Evolutionary conservation across 2,113 vertebrate species (phyloP), one percentile per base, ranked within the genome.

Genomic region (Osmerus eperlanus): DNA sequence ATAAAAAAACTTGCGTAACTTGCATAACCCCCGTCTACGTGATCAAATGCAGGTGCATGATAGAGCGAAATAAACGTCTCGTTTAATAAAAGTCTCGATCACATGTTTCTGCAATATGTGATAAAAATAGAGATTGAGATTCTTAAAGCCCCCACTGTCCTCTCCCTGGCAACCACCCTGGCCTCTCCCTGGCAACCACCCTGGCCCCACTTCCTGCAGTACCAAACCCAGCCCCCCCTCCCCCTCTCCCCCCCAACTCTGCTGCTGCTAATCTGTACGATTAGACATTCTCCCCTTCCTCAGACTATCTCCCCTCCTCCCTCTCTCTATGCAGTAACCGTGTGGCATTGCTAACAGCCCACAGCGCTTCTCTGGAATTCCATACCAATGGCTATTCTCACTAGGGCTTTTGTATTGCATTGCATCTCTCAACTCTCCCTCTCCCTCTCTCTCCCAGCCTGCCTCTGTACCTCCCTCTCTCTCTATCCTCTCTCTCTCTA

Each of bases 331-430:
- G 76, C 86, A 79, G 81, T 80, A 81, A 76, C 63, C 79, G 75
- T 75, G 68, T 29, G 62, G 68, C 69, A 68, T 69, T 73, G 71
- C 81, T 82, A 82, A 72, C 65, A 78, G 76, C 76, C 74, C 67
- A 80, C 78, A 84, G 86, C 68, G 71, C 84, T 82, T 73, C 79
- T 36, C 83, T 75, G 81, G 85, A 82, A 80, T 87, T 78, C 78
- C 84, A 86, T 83, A 86, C 65, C 70, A 72, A 56, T 84, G 66
- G 67, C 78, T 79, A 77, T 77, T 78, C 81, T 83, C 60, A 41
- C 61, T 76, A 63, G 63, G 68, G 83, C 76, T 79, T 83, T 87
- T 80, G 78, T 86, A 84, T 88, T 85, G 84, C 79, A 69, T 85
- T 78, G 59, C 83, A 47, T 47, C 41, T 47, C 41, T 79, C 72